Evolutionary conservation across 2,113 vertebrate species (phyloP), one percentile per base, ranked within the genome.

Genomic region (Oncorhynchus gorbuscha): DNA sequence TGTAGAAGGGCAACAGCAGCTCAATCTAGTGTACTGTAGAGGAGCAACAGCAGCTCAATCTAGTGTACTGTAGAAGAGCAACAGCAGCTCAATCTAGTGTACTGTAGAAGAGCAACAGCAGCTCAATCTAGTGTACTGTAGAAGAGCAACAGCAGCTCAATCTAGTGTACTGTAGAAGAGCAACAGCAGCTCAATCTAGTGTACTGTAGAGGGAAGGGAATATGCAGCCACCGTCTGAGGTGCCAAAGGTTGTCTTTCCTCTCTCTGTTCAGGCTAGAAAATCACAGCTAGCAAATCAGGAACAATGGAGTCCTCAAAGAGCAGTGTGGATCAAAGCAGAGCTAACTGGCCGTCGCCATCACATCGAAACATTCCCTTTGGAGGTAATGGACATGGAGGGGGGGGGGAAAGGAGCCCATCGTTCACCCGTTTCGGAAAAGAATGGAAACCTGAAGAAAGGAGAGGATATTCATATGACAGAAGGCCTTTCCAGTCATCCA

Each of bases 291-390:
- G 91, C 80, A 90, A 93, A 92, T 92, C 90, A 92, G 89, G 90
- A 91, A 93, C 91, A 93, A 93, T 92, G 89, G 89, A 83, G 83
- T 85, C 89, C 91, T 92, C 89, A 89, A 88, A 93, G 88, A 90
- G 89, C 81, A 88, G 85, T 89, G 83, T 86, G 90, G 89, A 93
- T 94, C 91, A 94, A 94, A 94, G 91, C 81, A 85, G 86, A 75
- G 76, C 92, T 91, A 93, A 93, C 92, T 90, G 92, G 89, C 89
- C 92, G 92, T 92, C 88, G 92, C 92, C 92, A 93, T 93, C 93
- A 92, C 93, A 94, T 93, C 93, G 90, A 93, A 94, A 92, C 92
- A 91, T 92, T 93, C 91, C 91, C 91, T 89, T 89, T 91, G 91
- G 90, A 92, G 85, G 91, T 91, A 93, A 92, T 92, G 84, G 92